Percentiles rank a stretch among this genome's conserved stretches.
Conservation (phyloP, 2,888 invertebrate genomes). For the Acanthosepion lycidas region DNA sequence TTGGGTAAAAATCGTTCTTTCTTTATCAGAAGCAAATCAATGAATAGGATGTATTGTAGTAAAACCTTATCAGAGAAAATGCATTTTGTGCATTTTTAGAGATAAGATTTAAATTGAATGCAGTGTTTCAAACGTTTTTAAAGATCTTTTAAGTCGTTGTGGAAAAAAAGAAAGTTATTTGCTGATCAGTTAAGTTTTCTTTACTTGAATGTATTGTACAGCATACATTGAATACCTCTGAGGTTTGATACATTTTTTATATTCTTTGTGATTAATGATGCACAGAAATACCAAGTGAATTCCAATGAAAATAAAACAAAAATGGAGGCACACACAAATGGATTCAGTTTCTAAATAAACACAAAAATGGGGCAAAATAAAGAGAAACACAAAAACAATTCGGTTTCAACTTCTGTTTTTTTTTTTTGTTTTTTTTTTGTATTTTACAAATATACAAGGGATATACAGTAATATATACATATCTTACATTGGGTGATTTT, state of each 20-base stretch:
- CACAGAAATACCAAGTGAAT: neutral
- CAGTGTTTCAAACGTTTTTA: no score
- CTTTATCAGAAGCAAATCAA: no score
- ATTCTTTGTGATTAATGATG: neutral
- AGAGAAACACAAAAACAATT: neutral
- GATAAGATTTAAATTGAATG: no score
- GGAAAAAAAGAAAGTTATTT: no score
- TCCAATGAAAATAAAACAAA: neutral
- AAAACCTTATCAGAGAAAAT: no score
- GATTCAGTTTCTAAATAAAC: neutral
- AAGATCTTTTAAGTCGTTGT: no score
- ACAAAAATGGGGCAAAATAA: neutral
- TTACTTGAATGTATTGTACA: no score
- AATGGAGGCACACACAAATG: neutral
- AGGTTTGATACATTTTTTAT: neutral
- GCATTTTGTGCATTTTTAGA: no score
- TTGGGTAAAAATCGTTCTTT: no score
- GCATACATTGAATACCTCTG: no score
- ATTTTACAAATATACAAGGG: constrained; percentile 33
- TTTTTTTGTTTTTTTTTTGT: neutral
- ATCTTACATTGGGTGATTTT: neutral
- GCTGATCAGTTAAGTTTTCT: no score
- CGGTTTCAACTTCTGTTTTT: neutral
- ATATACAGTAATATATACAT: constrained; percentile 33
- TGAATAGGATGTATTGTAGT: no score